Conservation (phyloP, 2,888 invertebrate genomes). For the Sminthurinus aureus region DNA sequence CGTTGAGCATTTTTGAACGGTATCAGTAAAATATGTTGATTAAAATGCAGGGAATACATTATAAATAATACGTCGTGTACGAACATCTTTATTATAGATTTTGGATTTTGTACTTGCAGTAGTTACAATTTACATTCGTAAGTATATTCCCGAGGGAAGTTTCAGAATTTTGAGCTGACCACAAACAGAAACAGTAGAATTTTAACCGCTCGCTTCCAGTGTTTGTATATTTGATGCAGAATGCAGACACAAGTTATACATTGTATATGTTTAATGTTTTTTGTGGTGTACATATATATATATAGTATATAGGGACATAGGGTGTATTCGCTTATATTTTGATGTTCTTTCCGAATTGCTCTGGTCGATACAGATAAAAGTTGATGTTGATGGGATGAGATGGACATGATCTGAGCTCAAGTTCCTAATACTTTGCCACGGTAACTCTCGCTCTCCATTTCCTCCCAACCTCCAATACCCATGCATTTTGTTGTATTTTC, state of each 20-base stretch:
- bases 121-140: not conserved
- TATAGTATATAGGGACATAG: too few species aligned
- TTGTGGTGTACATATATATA: not conserved
- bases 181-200: not conserved
- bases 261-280: not conserved
- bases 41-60: not conserved
- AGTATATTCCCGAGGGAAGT: not conserved
- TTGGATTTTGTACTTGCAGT: not conserved
- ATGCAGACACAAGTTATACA: not conserved
- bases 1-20: not conserved
- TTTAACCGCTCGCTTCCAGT: not conserved
- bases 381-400: conserved; percentile 13
- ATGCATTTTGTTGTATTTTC: not conserved
- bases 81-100: not conserved
- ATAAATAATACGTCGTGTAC: not conserved
- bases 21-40: not conserved
- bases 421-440: too few species aligned
- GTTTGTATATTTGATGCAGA: not conserved
- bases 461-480: not conserved
- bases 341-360: not conserved
- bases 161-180: too few species aligned
- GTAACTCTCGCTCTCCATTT: not conserved
- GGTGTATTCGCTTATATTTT: not conserved
- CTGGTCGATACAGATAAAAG: conserved; percentile 12
- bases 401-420: not conserved